Conservation (phyloP, 2,797 vertebrate species). For the Cercopithecus hamlyni region DNA sequence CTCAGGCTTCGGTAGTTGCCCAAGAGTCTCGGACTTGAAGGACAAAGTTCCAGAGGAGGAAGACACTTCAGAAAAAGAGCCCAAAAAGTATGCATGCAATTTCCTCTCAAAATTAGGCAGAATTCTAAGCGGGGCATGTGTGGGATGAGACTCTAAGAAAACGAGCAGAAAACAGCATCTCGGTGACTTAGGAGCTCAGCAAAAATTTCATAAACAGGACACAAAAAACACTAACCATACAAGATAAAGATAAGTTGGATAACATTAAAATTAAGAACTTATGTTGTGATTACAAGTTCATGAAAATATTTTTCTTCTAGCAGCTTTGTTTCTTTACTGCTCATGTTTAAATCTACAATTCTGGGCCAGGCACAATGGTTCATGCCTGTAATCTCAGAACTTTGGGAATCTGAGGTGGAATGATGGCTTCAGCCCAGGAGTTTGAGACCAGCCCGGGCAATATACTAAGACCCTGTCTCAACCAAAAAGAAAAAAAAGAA, state of each 20-base stretch:
- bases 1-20: neutral
- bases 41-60: neutral
- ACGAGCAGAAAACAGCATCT: slow-evolving; percentile 11
- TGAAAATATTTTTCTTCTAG: slow-evolving; percentile 31
- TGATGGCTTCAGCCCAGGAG: neutral
- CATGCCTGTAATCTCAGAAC: neutral
- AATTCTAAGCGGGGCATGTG: neutral
- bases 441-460: neutral
- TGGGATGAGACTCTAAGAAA: neutral
- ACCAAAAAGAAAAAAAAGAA: neutral
- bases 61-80: slow-evolving; percentile 8
- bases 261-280: neutral
- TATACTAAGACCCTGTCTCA: neutral
- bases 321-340: neutral
- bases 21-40: neutral
- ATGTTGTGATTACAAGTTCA: neutral
- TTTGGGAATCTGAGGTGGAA: neutral
- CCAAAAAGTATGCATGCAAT: neutral
- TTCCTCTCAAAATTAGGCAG: slow-evolving; percentile 18
- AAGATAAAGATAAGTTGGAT: neutral
- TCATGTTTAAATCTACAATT: neutral
- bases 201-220: slow-evolving; percentile 14
- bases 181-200: neutral
- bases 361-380: neutral
- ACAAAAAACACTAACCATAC: neutral